Conservation (phyloP, 2,113 vertebrate genomes). For the Phylloscopus trochilus region DNA sequence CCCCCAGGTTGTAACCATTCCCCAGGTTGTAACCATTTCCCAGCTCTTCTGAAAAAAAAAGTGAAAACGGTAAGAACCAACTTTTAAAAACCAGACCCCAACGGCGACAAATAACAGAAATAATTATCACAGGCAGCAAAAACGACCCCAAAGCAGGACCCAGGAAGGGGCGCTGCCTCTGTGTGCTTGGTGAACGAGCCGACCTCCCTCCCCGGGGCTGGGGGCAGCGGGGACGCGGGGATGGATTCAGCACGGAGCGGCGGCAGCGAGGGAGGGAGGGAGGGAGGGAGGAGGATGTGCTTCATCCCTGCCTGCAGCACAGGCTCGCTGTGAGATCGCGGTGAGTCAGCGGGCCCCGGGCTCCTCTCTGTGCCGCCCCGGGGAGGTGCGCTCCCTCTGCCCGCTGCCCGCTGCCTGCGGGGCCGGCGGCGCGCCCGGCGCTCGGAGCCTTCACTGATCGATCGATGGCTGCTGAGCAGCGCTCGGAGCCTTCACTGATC, state of each 20-base stretch:
- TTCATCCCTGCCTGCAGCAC: neutral
- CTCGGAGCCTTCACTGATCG: neutral
- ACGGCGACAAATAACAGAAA: neutral
- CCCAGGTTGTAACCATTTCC: neutral
- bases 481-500: neutral
- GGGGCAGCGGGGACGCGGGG: neutral
- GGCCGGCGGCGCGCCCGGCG: accelerated
- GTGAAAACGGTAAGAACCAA: neutral
- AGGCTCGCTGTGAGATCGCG: accelerated
- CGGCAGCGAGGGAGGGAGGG: accelerated
- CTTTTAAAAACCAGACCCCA: neutral
- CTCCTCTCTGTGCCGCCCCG: neutral
- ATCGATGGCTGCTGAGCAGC: neutral
- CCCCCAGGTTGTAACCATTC: neutral
- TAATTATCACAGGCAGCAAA: neutral
- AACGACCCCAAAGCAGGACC: neutral
- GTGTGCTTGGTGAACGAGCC: neutral
- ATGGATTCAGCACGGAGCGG: neutral
- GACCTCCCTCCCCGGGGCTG: neutral
- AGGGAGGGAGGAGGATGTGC: neutral
- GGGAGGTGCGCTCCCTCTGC: accelerated
- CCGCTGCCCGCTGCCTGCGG: accelerated
- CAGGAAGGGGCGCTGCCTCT: neutral
- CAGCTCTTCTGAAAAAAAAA: neutral
- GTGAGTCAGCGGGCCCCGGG: neutral